phyloP scores from a whole-genome alignment of 2,888 invertebrate species.

The Drosophila atripex region DNA sequence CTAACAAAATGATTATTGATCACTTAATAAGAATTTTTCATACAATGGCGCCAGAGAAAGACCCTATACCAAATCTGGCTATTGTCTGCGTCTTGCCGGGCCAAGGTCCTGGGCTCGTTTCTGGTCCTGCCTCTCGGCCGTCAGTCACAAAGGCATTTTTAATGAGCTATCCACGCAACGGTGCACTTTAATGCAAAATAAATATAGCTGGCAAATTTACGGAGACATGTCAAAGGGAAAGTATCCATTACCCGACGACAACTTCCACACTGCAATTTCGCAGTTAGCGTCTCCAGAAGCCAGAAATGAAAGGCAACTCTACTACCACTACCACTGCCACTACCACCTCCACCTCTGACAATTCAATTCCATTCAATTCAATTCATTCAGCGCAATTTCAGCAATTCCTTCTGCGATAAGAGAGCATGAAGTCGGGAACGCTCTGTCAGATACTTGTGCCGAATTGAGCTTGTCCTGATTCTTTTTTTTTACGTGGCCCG shows the following conservation, averaged over 20 bases:
- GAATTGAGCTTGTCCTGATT: conserved; percentile 42
- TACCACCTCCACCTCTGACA: conserved; percentile 2
- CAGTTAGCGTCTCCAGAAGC: conserved; percentile 4
- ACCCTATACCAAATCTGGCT: conserved; percentile 35
- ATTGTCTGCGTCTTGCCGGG: conserved; percentile 41
- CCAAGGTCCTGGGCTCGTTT: conserved; percentile 24
- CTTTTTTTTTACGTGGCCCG: conserved; percentile 23
- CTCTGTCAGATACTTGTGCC: conserved; percentile 8
- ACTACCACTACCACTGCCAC: no score
- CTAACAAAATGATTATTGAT: conserved; percentile 80
- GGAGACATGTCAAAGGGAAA: conserved; percentile 38
- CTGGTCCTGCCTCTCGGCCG: conserved; percentile 4
- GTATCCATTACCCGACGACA: conserved; percentile 51
- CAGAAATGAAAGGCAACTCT: conserved; percentile 17
- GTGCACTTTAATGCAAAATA: conserved; percentile 77
- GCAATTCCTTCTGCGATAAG: conserved; percentile 33
- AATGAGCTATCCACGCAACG: conserved; percentile 72
- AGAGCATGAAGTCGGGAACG: conserved; percentile 16
- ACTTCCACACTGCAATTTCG: conserved; percentile 30
- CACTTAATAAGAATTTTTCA: conserved; percentile 74
- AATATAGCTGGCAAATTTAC: conserved; percentile 62
- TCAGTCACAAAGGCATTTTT: conserved; percentile 67
- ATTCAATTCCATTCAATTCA: conserved; percentile 35
- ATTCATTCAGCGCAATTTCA: conserved; percentile 45
- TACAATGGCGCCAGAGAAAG: conserved; percentile 67